Evolutionary conservation across 2,797 vertebrate species (phyloP), one percentile per base, ranked within the genome.

Genomic region (Lepidocolaptes lacrymiger): DNA sequence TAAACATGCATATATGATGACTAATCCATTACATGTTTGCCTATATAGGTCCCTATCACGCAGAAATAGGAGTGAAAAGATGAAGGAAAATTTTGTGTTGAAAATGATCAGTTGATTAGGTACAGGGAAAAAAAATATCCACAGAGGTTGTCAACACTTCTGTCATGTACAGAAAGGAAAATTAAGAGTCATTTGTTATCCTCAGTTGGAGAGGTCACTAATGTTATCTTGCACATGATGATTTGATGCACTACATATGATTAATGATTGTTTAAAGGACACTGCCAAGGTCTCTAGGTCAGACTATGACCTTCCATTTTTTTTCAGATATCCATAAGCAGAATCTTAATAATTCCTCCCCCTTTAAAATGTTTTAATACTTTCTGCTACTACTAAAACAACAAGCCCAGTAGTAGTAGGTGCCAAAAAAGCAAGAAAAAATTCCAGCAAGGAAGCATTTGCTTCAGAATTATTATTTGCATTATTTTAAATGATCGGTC

Each of bases 211-310:
- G 80, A 93, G 95, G 94, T 96, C 96, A 96, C 82, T 51, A 79
- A 86, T 76, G 93, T 95, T 95, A 96, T 91, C 90, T 91, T 80
- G 88, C 94, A 96, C 91, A 88, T 68, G 95, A 93, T 93, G 91
- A 96, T 96, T 90, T 95, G 95, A 96, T 96, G 89, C 89, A 95
- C 91, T 96, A 88, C 5, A 3, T 89, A 89, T 93, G 96, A 94
- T 92, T 96, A 95, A 96, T 95, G 93, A 44, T 94, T 96, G 91
- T 95, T 97, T 96, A 95, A 97, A 96, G 90, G 85, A 97, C 68
- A 89, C 85, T 94, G 91, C 87, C 86, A 96, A 96, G 96, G 96
- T 95, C 75, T 95, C 61, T 43, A 89, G 90, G 94, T 95, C 91
- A 96, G 73, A 95, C 77, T 91, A 26, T 62, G 68, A 96, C 92